phyloP scores from a whole-genome alignment of 2,888 invertebrate genomes.

The Rotaria sp. region DNA sequence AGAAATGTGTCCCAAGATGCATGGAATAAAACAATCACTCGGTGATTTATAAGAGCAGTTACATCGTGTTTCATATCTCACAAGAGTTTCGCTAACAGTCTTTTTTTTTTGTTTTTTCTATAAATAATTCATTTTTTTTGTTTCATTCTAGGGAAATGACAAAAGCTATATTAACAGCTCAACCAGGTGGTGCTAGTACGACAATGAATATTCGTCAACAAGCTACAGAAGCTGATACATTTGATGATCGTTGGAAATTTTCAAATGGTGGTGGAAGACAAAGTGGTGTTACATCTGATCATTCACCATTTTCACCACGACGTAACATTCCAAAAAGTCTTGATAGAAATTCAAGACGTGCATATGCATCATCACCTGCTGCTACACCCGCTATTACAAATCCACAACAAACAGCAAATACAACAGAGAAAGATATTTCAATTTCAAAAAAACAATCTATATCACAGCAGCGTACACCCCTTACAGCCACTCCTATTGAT shows the following conservation, averaged over 20 bases:
- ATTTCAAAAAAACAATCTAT: not conserved
- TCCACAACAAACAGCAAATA: not conserved
- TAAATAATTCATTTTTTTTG: not conserved
- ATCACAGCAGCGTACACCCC: not conserved
- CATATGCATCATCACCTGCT: not conserved
- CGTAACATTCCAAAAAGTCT: conserved; percentile 69
- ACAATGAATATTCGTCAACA: not conserved
- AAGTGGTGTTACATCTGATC: conserved; percentile 66
- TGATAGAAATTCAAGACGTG: not conserved
- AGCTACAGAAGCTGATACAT: conserved; percentile 2
- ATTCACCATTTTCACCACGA: conserved; percentile 83
- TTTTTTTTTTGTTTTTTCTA: no score
- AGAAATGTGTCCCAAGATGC: no score
- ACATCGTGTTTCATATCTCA: no score
- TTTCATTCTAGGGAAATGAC: not conserved
- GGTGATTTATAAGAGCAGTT: no score
- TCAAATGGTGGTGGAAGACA: conserved; percentile 56
- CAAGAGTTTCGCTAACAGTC: no score
- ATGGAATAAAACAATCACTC: no score
- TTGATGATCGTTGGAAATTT: conserved; percentile 15
- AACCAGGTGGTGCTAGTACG: not conserved
- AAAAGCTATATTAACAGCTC: not conserved
- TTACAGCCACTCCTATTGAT: not conserved
- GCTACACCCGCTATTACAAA: not conserved
- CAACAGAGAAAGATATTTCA: not conserved